These are phyloP conservation scores for Pelochelys cantorii DNA, from an alignment of 2,797 vertebrate species.

Conservation along the genomic window DNA sequence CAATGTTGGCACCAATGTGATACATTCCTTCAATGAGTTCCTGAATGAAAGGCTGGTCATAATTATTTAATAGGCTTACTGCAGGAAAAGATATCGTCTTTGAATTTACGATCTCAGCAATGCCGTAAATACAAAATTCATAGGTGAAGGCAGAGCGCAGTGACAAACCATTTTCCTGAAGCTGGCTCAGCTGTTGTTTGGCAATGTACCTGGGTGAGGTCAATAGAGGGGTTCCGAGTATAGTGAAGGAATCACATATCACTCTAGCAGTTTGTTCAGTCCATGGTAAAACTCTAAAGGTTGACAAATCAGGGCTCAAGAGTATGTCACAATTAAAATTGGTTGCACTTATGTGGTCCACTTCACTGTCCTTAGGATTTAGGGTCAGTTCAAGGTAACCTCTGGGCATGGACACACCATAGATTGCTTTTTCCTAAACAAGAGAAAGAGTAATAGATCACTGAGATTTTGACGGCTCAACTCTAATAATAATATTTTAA, in stretches of 20 bases:
- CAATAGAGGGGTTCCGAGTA: constrained; percentile 86
- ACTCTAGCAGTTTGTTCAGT: constrained; percentile 91
- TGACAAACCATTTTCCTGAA: constrained; percentile 89
- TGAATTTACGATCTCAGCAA: constrained; percentile 89
- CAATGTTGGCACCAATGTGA: constrained; percentile 90
- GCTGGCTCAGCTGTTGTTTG: constrained; percentile 88
- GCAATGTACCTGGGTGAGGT: constrained; percentile 92
- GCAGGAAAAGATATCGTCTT: constrained; percentile 92
- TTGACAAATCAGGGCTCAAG: constrained; percentile 91
- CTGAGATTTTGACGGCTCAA: constrained; percentile 1
- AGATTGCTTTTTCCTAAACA: constrained; percentile 90
- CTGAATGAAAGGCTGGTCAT: constrained; percentile 92
- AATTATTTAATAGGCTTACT: constrained; percentile 89
- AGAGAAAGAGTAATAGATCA: constrained; percentile 39
- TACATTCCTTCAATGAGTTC: constrained; percentile 93
- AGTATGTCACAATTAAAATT: constrained; percentile 93
- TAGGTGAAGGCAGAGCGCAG: constrained; percentile 91
- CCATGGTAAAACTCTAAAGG: constrained; percentile 91
- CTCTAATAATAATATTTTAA: background rate
- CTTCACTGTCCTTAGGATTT: constrained; percentile 87
- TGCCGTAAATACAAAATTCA: constrained; percentile 91
- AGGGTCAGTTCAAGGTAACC: constrained; percentile 92
- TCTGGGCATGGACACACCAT: constrained; percentile 92
- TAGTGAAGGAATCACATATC: constrained; percentile 93
- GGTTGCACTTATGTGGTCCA: constrained; percentile 85